phyloP scores from a whole-genome alignment of 2,113 vertebrate species.

The Nansenia antarctica region DNA sequence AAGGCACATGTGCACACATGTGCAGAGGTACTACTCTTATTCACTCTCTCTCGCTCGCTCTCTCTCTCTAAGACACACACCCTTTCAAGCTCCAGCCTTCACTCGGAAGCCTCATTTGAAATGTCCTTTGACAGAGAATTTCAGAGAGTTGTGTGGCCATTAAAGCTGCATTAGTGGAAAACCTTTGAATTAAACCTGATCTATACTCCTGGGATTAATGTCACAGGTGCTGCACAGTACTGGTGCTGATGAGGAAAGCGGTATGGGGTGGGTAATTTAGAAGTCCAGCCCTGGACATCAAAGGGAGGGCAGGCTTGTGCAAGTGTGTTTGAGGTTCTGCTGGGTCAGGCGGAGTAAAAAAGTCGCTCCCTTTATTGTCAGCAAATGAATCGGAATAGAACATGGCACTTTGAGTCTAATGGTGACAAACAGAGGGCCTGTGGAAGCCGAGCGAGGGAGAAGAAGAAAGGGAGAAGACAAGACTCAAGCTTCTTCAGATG shows the following conservation, averaged over 20 bases:
- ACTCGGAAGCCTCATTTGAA: conserved; percentile 77
- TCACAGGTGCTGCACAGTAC: conserved; percentile 56
- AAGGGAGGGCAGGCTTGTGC: conserved; percentile 58
- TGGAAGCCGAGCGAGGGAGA: conserved; percentile 58
- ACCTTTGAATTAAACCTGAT: conserved; percentile 88
- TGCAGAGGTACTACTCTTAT: background rate
- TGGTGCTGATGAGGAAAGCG: conserved; percentile 50
- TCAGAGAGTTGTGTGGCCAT: conserved; percentile 81
- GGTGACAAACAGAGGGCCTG: conserved; percentile 69
- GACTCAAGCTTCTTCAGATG: conserved; percentile 63
- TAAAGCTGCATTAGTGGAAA: conserved; percentile 82
- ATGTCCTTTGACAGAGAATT: conserved; percentile 86
- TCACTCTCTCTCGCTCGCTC: conserved; percentile 28
- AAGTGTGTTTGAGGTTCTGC: conserved; percentile 68
- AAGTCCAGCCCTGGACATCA: conserved; percentile 62
- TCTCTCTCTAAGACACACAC: background rate
- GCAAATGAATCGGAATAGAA: conserved; percentile 65
- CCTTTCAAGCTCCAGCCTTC: conserved; percentile 58
- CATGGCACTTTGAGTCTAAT: conserved; percentile 64
- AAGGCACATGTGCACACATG: background rate
- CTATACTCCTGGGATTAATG: conserved; percentile 81
- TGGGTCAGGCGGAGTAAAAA: conserved; percentile 54
- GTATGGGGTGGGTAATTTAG: background rate
- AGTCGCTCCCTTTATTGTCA: conserved; percentile 60
- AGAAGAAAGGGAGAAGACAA: conserved; percentile 62